These are phyloP conservation scores for Ennomos quercinarius DNA, from an alignment of 2,888 invertebrate species.

Conservation along the genomic window DNA sequence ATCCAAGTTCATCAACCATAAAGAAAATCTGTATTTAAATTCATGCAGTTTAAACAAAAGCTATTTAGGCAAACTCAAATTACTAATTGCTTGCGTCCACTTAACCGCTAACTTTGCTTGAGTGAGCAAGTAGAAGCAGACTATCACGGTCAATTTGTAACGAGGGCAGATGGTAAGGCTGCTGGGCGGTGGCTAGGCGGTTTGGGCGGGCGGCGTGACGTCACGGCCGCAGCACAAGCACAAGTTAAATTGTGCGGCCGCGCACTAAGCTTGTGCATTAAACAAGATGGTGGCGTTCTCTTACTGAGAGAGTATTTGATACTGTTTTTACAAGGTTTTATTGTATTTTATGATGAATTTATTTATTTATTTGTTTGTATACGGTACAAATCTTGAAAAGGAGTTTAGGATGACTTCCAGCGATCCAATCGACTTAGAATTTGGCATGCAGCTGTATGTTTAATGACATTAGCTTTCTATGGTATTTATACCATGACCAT, in stretches of 20 bases:
- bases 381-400: too few relatives aligned
- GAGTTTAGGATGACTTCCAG: too few relatives aligned
- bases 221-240: constrained; percentile 29
- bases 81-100: constrained; percentile 10
- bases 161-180: constrained; percentile 14
- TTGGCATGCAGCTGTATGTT: too few relatives aligned
- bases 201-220: constrained; percentile 32
- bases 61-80: constrained; percentile 3
- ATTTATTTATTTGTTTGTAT: too few relatives aligned
- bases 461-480: too few relatives aligned
- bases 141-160: constrained; percentile 36
- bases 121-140: constrained; percentile 13
- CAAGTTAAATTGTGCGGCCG: constrained; percentile 37
- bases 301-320: constrained; percentile 5
- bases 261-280: constrained; percentile 32
- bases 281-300: constrained; percentile 18
- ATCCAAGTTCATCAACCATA: background rate
- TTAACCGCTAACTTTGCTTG: constrained; percentile 13
- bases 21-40: background rate
- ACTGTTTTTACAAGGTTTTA: background rate
- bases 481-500: too few relatives aligned
- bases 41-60: background rate
- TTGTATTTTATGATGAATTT: too few relatives aligned
- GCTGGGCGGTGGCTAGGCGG: background rate
- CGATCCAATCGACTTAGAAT: too few relatives aligned